Evolutionary conservation across 2,797 vertebrate species (phyloP), one percentile per base, ranked within the genome.

Genomic region (Sebastolobus altivelis): DNA sequence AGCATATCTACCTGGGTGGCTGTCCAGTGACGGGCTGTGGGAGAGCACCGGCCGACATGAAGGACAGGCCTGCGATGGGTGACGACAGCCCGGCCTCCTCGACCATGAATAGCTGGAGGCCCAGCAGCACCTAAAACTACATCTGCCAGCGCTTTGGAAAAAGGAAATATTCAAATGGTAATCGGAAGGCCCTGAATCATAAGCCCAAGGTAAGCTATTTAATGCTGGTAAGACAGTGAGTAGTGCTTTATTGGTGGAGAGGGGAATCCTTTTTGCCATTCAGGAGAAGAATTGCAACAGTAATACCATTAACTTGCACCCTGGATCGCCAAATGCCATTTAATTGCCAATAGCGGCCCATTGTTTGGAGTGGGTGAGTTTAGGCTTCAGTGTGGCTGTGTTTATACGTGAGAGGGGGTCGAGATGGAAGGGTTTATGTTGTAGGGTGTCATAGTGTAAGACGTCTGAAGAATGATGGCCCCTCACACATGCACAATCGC

Each of bases 221-320:
- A 96, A 96, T 96, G 92, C 95, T 95, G 93, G 94, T 96, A 95
- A 96, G 95, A 96, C 92, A 95, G 95, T 96, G 95, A 95, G 94
- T 95, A 91, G 92, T 89, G 95, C 94, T 96, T 96, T 96, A 95
- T 96, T 95, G 93, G 95, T 94, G 93, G 84, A 93, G 93, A 93
- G 93, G 92, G 86, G 95, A 96, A 96, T 96, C 95, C 95, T 89
- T 95, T 95, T 90, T 94, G 91, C 95, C 92, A 96, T 96, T 96
- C 95, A 96, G 88, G 79, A 85, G 93, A 95, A 94, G 95, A 96
- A 96, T 95, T 81, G 95, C 95, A 95, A 92, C 94, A 92, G 94
- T 96, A 96, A 96, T 96, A 90, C 94, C 94, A 96, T 96, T 96
- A 96, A 94, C 95, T 96, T 95, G 92, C 94, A 94, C 94, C 95